Conservation (phyloP, 2,113 vertebrate genomes). For the Nothobranchius kuhntae region DNA sequence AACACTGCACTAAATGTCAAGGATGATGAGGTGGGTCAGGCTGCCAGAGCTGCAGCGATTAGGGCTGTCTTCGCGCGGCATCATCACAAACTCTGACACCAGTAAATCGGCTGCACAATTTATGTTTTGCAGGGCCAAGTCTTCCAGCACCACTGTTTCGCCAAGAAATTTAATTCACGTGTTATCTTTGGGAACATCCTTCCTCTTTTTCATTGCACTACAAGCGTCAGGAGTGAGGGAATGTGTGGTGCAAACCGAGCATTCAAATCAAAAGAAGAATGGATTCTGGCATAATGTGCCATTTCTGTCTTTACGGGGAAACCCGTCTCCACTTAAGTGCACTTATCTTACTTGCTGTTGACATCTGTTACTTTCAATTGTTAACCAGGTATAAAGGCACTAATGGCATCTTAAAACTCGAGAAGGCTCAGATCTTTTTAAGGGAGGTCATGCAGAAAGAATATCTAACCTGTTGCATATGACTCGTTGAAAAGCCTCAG, state of each 20-base stretch:
- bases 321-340: constrained; percentile 24
- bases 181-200: constrained; percentile 61
- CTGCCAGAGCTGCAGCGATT: constrained; percentile 55
- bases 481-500: too few species aligned
- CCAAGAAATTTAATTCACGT: constrained; percentile 62
- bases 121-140: constrained; percentile 42
- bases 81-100: constrained; percentile 63
- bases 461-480: too few species aligned
- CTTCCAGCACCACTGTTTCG: constrained; percentile 43
- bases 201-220: constrained; percentile 24
- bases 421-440: too few species aligned
- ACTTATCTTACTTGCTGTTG: constrained; percentile 9
- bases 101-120: constrained; percentile 43
- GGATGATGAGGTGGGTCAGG: constrained; percentile 74
- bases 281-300: constrained; percentile 34
- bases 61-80: constrained; percentile 49
- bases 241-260: constrained; percentile 24
- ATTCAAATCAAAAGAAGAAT: constrained; percentile 46
- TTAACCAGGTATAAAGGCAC: constrained; percentile 18
- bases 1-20: constrained; percentile 70
- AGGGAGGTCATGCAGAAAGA: too few species aligned
- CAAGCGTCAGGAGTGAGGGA: constrained; percentile 25
- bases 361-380: constrained; percentile 22
- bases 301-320: constrained; percentile 34
- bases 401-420: constrained; percentile 20